Conservation (phyloP, 2,888 invertebrate species). For the Caenorhabditis auriculariae region DNA sequence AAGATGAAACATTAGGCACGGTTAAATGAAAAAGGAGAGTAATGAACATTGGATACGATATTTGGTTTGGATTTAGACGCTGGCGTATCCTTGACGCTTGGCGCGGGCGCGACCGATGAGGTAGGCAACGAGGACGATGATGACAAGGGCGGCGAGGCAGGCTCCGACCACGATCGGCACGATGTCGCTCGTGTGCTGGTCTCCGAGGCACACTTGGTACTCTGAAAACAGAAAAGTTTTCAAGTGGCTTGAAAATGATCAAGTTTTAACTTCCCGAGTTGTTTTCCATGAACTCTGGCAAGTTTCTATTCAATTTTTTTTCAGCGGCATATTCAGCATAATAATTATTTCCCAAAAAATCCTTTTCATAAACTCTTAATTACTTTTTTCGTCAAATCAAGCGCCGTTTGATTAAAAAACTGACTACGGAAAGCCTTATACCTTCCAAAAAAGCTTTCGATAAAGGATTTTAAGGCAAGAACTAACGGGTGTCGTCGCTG, state of each 20-base stretch:
- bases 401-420: neutral
- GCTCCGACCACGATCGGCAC: conserved; percentile 97
- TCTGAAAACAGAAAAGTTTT: conserved; percentile 12
- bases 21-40: too few relatives aligned
- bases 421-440: neutral
- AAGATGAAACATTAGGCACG: too few relatives aligned
- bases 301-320: neutral
- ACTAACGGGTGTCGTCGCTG: conserved; percentile 41
- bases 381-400: neutral
- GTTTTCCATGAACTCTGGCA: neutral
- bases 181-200: conserved; percentile 71
- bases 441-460: neutral
- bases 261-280: too few relatives aligned
- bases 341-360: neutral
- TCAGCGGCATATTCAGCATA: neutral
- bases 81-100: conserved; percentile 60
- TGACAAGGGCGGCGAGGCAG: conserved; percentile 83
- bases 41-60: too few relatives aligned
- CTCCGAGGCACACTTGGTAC: conserved; percentile 53
- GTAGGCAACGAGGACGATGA: conserved; percentile 88
- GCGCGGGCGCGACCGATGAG: conserved; percentile 79
- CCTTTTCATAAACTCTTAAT: neutral
- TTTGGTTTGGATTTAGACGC: conserved; percentile 43
- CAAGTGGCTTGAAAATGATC: too few relatives aligned
- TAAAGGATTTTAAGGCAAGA: neutral